Evolutionary conservation across 2,888 invertebrate genomes (phyloP).

Genomic region (Caenorhabditis sp.): DNA sequence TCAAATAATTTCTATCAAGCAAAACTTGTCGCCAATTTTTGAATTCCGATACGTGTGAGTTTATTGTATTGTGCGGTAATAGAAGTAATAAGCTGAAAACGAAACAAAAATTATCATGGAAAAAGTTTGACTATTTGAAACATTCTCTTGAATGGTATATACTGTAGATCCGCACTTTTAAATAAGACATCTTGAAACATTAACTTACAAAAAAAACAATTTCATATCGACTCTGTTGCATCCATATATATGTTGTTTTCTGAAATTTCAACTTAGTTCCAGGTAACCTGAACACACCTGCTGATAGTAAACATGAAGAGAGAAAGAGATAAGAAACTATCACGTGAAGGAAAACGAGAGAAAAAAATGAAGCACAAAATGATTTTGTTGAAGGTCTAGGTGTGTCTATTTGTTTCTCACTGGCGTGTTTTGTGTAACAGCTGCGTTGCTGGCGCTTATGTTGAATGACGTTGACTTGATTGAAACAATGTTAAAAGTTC

Average conservation of each 20-base stretch:
- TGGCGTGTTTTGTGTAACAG: conserved; percentile 16
- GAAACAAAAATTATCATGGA: too few relatives aligned
- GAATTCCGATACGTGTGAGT: conserved; percentile 13
- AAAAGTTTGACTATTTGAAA: too few relatives aligned
- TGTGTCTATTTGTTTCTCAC: conserved; percentile 7
- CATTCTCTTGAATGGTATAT: too few relatives aligned
- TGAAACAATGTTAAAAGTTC: neutral
- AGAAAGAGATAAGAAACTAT: too few relatives aligned
- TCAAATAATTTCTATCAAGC: neutral
- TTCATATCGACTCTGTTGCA: too few relatives aligned
- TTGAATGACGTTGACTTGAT: conserved; percentile 4
- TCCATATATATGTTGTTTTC: too few relatives aligned
- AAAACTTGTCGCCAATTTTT: conserved; percentile 22
- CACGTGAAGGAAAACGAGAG: neutral
- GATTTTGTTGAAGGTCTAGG: neutral
- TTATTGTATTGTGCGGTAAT: conserved; percentile 8
- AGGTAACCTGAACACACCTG: too few relatives aligned
- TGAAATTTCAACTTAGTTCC: too few relatives aligned
- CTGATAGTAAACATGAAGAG: too few relatives aligned
- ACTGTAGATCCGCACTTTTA: too few relatives aligned
- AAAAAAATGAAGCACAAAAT: conserved; percentile 11
- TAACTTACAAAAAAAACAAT: too few relatives aligned
- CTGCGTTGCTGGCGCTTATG: conserved; percentile 17
- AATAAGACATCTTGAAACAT: too few relatives aligned
- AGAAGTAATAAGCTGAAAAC: conserved; percentile 7